These are phyloP conservation scores for Psix sp. DNA, from an alignment of 1,140 invertebrate species.

Conservation along the genomic window DNA sequence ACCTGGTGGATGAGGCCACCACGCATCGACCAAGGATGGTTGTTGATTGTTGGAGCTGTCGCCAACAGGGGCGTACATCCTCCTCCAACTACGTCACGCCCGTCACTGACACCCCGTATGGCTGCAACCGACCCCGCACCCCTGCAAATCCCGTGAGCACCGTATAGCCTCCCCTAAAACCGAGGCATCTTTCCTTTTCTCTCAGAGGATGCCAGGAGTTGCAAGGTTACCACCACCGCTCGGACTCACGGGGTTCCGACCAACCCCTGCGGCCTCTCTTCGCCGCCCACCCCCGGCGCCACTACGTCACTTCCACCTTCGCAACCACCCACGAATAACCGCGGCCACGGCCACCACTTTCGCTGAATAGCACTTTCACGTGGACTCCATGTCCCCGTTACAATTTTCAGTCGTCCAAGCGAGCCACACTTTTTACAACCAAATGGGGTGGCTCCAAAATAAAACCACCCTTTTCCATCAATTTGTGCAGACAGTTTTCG, in stretches of 20 bases:
- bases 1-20: slow-evolving; percentile 76
- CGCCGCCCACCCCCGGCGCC: slow-evolving; percentile 30
- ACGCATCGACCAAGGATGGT: slow-evolving; percentile 73
- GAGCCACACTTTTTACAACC: too few relatives aligned
- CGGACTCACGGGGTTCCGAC: slow-evolving; percentile 22
- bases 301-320: slow-evolving; percentile 39
- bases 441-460: too few relatives aligned
- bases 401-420: slow-evolving; percentile 32
- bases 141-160: slow-evolving; percentile 35
- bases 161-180: slow-evolving; percentile 50
- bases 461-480: too few relatives aligned
- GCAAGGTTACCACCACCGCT: slow-evolving; percentile 71
- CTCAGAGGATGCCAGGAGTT: slow-evolving; percentile 65
- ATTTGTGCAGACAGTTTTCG: too few relatives aligned
- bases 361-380: slow-evolving; percentile 69
- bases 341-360: slow-evolving; percentile 70
- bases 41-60: slow-evolving; percentile 73
- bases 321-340: slow-evolving; percentile 50
- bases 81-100: slow-evolving; percentile 76
- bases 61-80: slow-evolving; percentile 76
- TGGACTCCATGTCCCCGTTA: slow-evolving; percentile 19
- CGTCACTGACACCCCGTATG: slow-evolving; percentile 71
- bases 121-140: slow-evolving; percentile 61
- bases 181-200: slow-evolving; percentile 69
- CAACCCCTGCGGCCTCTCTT: slow-evolving; percentile 33